Evolutionary conservation across 2,888 invertebrate species (phyloP), one percentile per base, ranked within the genome.

Genomic region (Andrena trimmerana): DNA sequence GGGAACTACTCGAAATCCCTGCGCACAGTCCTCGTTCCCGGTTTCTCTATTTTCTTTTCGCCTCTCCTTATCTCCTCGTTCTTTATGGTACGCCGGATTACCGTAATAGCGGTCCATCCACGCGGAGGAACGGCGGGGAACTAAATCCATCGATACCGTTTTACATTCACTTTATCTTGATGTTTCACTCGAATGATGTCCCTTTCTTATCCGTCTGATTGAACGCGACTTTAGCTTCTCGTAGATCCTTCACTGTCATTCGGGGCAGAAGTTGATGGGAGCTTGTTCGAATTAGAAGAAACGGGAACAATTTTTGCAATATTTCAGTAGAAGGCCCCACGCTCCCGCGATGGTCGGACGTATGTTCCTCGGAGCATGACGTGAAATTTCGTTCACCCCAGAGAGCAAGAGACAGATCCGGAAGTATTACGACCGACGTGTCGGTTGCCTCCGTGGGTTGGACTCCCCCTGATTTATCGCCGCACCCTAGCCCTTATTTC

Each of bases 401-500:
- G 60, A 48, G 66, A 80, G 70, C 20, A 78, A 74, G 66, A 82
- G 77, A 82, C 80, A 75, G 57, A 50, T 62, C 68, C 63, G 79
- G 77, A 79, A 81, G 81, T 87, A 87, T 87, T 83, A 85, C 75
- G 74, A 69, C 62, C 69, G 77, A 79, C 86, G 70, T 72, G 83
- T 75, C 81, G 75, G 76, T 79, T 83, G 65, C 77, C 78, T 85
- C 77, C 50, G 63, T 59, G 52, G 81, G 68, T 13, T 72, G 65
- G 76, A 85, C 72, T 85, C 60, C 71, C 5, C 20, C 70, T 84
- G 88, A 88, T 88, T 88, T 88, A 88, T 85, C 77, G 85, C 16
- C 68, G 59, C 63, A 33, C 68, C 78, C 66, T 71, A 54, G 52
- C 66, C 78, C 82, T 86, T 88, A 79, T 82, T 87, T 88, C 85